A percentile compares a stretch with the other conserved stretches of the same genome.
phyloP scores from a whole-genome alignment of 1,140 invertebrate species.

The Drosophila sulfurigaster region DNA sequence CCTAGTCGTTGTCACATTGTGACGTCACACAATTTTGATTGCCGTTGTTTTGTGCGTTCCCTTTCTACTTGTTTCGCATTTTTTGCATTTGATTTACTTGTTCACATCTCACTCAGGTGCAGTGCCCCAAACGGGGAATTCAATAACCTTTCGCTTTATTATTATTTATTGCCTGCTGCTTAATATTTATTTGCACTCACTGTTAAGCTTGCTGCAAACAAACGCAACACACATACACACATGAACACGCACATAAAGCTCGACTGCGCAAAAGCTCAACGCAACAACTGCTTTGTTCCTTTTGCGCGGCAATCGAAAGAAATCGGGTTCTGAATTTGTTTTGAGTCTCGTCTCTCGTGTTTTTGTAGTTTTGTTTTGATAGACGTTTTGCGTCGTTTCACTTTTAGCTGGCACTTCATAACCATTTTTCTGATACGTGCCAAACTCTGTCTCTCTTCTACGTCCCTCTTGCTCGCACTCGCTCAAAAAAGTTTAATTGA shows the following conservation, averaged over 20 bases:
- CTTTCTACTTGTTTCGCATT: constrained; percentile 1
- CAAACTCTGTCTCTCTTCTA: background rate
- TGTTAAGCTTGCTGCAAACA: background rate
- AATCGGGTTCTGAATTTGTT: constrained; percentile 27
- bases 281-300: constrained; percentile 21
- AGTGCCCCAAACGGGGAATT: constrained; percentile 20
- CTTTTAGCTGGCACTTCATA: constrained; percentile 21
- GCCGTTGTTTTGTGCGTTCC: constrained; percentile 12
- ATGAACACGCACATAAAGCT: constrained; percentile 2
- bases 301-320: background rate
- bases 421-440: constrained; percentile 27
- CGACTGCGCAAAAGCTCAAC: background rate
- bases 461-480: background rate
- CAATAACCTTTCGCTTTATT: constrained; percentile 24
- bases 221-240: background rate
- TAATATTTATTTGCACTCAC: constrained; percentile 29
- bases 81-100: background rate
- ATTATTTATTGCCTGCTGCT: constrained; percentile 1
- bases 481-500: constrained; percentile 15
- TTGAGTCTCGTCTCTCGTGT: constrained; percentile 43
- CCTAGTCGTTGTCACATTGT: constrained; percentile 17
- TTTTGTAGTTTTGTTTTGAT: constrained; percentile 69
- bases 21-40: background rate
- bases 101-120: constrained; percentile 21
- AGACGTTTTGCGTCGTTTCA: constrained; percentile 47